Base-by-base conservation (phyloP, 2,888 invertebrate genomes). In the Pyrrhia umbra region DNA sequence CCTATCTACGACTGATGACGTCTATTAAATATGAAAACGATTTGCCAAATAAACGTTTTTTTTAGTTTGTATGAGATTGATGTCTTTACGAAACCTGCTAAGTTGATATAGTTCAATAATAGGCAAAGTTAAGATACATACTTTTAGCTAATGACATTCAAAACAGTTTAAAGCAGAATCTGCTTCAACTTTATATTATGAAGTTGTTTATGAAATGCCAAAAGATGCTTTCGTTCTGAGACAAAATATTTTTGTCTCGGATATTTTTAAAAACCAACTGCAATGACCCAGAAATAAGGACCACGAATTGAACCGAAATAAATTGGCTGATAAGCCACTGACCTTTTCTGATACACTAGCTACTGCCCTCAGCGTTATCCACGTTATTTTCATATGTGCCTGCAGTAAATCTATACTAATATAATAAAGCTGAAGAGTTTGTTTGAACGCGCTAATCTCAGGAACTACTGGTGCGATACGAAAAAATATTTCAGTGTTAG, bases 1-100 rank as follows among this genome's bases (percentile, higher is more conserved):
- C 5, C 1, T 68, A 21, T 75, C 52, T 56, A 5, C 20, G 4
- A 18, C 23, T 20, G 6, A 37, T 69, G 56, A 75, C 71, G 75
- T 69, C 49, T 23, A 45, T 52, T 2, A 13, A 37, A 52, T 47
- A 18, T 23, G n/a, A n/a, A 6, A 30, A 30, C 8, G 4, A 16
- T 42, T 21, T 34, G 15, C 1, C 3, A 27, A 42, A 59, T 23
- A 23, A 21, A 30, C 37, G 18, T 25, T 8, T 10, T 10, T 40
- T 50, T 43, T 10, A 34, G 34, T 13, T 56, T 54, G 39, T n/a
- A 10, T 8, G 6, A 1, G n/a, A 30, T 9, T 9, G 4, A 2
- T 2, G 5, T 42, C 18, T n/a, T n/a, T 20, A 4, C 9, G 15
- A 25, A 37, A 18, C 34, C n/a, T n/a, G 34, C n/a, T n/a, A 30